Conservation (phyloP, 2,113 vertebrate species). For the Phoxinus phoxinus region DNA sequence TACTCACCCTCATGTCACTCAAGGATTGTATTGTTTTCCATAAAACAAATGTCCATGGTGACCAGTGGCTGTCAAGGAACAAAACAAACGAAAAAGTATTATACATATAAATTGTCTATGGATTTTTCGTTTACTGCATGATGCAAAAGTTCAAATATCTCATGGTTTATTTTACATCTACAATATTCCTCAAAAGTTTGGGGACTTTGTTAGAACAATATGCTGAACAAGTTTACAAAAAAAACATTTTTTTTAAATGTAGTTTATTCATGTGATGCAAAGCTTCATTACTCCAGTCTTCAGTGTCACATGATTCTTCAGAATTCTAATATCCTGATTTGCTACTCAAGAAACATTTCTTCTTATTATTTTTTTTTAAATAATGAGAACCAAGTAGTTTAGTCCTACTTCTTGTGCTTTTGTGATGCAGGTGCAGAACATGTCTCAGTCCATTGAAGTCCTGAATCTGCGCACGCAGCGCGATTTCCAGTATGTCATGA, state of each 20-base stretch:
- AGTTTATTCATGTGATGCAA: not conserved
- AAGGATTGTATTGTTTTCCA: not conserved
- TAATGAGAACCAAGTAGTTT: not conserved
- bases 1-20: not conserved
- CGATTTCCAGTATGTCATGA: constrained; percentile 98
- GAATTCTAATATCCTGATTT: not conserved
- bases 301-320: not conserved
- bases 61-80: not conserved
- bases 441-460: constrained; percentile 99
- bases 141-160: not conserved
- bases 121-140: not conserved
- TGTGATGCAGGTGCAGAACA: constrained; percentile 91
- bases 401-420: constrained; percentile 34
- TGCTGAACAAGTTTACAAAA: not conserved
- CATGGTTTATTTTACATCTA: not conserved
- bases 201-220: too few species aligned
- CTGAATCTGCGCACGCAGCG: constrained; percentile 96
- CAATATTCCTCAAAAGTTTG: not conserved
- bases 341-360: not conserved
- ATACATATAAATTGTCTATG: not conserved
- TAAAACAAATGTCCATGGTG: not conserved
- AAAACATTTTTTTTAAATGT: not conserved
- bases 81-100: not conserved
- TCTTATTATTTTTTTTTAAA: not conserved
- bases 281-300: not conserved